Evolutionary conservation across 1,140 invertebrate genomes (phyloP).

Genomic region (Pseudachorutes palmiensis): DNA sequence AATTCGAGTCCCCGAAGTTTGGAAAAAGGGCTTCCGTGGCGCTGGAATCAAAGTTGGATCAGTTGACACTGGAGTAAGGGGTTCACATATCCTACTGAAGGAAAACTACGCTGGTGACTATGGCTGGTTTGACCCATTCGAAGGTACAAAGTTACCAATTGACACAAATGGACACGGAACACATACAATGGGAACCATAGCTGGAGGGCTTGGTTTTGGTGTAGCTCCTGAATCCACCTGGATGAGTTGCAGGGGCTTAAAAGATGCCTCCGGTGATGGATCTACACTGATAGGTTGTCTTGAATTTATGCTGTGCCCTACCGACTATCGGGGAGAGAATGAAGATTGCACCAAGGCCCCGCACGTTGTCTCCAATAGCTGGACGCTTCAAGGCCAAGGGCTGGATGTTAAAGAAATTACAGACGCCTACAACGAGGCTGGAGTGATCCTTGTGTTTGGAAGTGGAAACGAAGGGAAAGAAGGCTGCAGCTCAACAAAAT

Average conservation of each 20-base stretch:
- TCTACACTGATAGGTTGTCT: slow-evolving; percentile 13
- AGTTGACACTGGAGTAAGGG: too few species aligned
- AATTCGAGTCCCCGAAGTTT: too few species aligned
- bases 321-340: slow-evolving; percentile 6
- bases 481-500: slow-evolving; percentile 11
- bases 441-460: slow-evolving; percentile 24
- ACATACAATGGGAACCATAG: slow-evolving; percentile 20
- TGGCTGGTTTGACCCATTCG: slow-evolving; percentile 17
- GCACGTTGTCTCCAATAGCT: slow-evolving; percentile 21
- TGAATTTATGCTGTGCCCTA: slow-evolving; percentile 27
- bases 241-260: slow-evolving; percentile 15
- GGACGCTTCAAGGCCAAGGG: slow-evolving; percentile 13
- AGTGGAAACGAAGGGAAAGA: slow-evolving; percentile 15
- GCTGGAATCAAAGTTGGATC: too few species aligned
- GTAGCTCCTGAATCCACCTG: slow-evolving; percentile 19
- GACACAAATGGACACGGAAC: slow-evolving; percentile 26
- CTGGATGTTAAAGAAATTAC: slow-evolving; percentile 2
- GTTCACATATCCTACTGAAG: slow-evolving; percentile 12
- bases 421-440: not conserved
- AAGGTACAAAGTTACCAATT: slow-evolving; percentile 2
- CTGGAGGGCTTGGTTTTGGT: slow-evolving; percentile 14
- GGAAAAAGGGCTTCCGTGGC: too few species aligned
- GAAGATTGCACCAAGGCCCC: slow-evolving; percentile 24
- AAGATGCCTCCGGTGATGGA: not conserved
- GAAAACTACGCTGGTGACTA: not conserved